Evolutionary conservation across 2,888 invertebrate species (phyloP).

Genomic region (Hanleya hanleyi): DNA sequence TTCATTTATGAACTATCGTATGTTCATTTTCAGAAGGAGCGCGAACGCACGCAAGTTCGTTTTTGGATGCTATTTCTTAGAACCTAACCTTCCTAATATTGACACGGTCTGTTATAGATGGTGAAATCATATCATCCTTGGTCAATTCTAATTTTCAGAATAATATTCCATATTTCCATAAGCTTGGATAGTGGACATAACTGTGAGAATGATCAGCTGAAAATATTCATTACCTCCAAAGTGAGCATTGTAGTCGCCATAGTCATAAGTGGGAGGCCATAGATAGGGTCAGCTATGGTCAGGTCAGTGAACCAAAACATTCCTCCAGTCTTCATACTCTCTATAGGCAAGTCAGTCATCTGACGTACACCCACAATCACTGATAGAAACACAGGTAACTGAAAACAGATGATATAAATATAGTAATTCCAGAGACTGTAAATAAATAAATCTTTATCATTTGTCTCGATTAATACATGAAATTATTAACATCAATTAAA

Average conservation of each 20-base stretch:
- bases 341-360: slow-evolving; percentile 94
- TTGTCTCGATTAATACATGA: background rate
- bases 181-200: too few relatives aligned
- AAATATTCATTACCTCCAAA: slow-evolving; percentile 83
- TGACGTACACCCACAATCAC: slow-evolving; percentile 90
- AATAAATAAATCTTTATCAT: background rate
- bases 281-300: slow-evolving; percentile 92
- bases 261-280: slow-evolving; percentile 88
- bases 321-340: slow-evolving; percentile 91
- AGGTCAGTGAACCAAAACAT: slow-evolving; percentile 94
- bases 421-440: background rate
- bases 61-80: too few relatives aligned
- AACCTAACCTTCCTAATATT: too few relatives aligned
- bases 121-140: too few relatives aligned
- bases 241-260: slow-evolving; percentile 87
- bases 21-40: too few relatives aligned
- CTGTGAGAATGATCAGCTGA: too few relatives aligned
- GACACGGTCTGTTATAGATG: too few relatives aligned
- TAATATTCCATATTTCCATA: too few relatives aligned
- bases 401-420: slow-evolving; percentile 19
- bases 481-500: background rate
- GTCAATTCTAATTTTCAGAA: too few relatives aligned
- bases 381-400: slow-evolving; percentile 90
- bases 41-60: too few relatives aligned
- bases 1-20: too few relatives aligned